Percentiles rank a stretch among this genome's conserved stretches.
phyloP scores from a whole-genome alignment of 2,113 vertebrate genomes.

The Orthochromis malagaraziensis region DNA sequence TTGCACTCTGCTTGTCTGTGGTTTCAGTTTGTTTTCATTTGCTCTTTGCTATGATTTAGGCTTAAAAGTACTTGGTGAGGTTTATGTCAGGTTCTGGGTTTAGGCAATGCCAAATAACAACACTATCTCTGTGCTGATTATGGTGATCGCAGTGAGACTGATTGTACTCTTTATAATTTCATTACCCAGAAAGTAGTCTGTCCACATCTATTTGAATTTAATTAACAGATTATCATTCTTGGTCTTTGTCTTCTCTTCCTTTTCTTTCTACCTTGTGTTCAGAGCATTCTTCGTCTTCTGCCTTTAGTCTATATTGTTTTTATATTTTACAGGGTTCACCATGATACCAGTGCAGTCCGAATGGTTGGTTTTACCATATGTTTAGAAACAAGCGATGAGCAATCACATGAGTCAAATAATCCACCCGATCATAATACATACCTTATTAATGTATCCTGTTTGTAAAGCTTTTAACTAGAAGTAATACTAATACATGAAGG shows the following conservation, averaged over 20 bases:
- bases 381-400: not conserved
- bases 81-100: not conserved
- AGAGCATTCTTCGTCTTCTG: not conserved
- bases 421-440: not conserved
- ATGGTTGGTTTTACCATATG: not conserved
- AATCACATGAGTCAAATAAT: not conserved
- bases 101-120: not conserved
- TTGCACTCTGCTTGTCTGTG: not conserved
- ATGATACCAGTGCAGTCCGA: not conserved
- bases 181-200: not conserved
- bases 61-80: not conserved
- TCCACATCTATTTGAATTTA: not conserved
- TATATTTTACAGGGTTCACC: not conserved
- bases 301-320: not conserved
- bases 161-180: not conserved
- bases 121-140: not conserved
- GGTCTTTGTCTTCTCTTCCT: not conserved
- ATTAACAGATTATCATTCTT: not conserved
- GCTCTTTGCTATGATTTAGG: not conserved
- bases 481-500: not conserved
- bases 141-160: not conserved
- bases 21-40: not conserved
- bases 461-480: not conserved
- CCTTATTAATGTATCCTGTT: not conserved
- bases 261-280: not conserved